Evolutionary conservation across 2,113 vertebrate genomes (phyloP).

Genomic region (Orthonyx spaldingii): DNA sequence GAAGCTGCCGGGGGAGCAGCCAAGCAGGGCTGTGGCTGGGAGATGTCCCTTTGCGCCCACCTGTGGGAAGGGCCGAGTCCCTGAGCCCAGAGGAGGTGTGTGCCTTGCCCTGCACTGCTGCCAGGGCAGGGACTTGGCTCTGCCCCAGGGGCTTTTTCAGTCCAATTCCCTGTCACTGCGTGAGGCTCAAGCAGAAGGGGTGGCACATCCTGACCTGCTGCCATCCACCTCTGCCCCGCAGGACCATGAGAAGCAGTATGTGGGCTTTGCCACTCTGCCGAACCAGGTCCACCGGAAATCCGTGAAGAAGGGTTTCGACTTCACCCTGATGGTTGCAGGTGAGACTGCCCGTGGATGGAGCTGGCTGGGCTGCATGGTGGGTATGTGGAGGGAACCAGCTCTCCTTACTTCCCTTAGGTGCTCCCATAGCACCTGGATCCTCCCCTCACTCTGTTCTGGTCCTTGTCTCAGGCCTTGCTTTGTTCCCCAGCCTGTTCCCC

Average conservation of each 20-base stretch:
- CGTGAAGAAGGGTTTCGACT: conserved; percentile 98
- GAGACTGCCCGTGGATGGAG: not conserved
- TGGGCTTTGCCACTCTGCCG: conserved; percentile 95
- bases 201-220: conserved; percentile 15
- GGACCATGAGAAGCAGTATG: conserved; percentile 94
- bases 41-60: not conserved
- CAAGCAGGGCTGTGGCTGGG: not conserved
- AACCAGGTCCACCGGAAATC: conserved; percentile 98
- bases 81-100: not conserved
- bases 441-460: not conserved
- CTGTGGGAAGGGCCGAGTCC: not conserved
- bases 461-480: not conserved
- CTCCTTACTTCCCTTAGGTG: not conserved
- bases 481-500: not conserved
- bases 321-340: conserved; percentile 99
- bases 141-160: not conserved
- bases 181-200: not conserved
- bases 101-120: not conserved
- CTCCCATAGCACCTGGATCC: not conserved
- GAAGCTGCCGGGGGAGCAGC: not conserved
- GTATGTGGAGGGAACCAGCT: not conserved
- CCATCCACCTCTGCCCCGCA: conserved; percentile 35
- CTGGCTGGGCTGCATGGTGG: not conserved
- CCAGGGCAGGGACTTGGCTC: not conserved
- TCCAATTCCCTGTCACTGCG: not conserved